phyloP scores from a whole-genome alignment of 2,797 vertebrate genomes.

The Falco novaeseelandiae region DNA sequence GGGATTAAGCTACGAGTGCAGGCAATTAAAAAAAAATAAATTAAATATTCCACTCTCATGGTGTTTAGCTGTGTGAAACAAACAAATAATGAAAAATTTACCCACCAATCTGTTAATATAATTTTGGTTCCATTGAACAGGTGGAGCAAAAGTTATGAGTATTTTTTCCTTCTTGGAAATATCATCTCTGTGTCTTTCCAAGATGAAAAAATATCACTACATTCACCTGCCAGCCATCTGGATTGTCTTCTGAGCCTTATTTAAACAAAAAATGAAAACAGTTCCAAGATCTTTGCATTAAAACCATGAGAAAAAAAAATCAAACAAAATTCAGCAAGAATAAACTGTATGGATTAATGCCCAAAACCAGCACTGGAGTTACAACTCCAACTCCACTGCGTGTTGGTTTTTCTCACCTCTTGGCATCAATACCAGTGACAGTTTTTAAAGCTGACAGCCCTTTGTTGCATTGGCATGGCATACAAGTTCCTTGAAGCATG shows the following conservation, averaged over 20 bases:
- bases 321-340: not conserved
- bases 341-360: not conserved
- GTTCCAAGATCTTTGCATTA: not conserved
- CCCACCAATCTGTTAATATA: not conserved
- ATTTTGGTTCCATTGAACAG: not conserved
- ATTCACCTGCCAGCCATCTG: conserved; percentile 6
- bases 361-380: fast-evolving
- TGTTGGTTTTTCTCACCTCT: not conserved
- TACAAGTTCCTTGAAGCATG: not conserved
- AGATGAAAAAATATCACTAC: not conserved
- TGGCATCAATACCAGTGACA: not conserved
- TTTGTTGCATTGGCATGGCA: not conserved
- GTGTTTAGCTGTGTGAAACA: not conserved
- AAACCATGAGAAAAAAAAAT: not conserved
- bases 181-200: not conserved
- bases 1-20: not conserved
- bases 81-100: not conserved
- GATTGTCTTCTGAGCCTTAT: not conserved
- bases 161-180: not conserved
- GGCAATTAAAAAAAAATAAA: not conserved
- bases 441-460: not conserved
- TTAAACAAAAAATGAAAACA: not conserved
- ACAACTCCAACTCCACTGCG: not conserved
- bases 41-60: not conserved
- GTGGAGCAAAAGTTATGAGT: not conserved